Conservation (phyloP, 2,113 vertebrate genomes). For the Saguinus midas region DNA sequence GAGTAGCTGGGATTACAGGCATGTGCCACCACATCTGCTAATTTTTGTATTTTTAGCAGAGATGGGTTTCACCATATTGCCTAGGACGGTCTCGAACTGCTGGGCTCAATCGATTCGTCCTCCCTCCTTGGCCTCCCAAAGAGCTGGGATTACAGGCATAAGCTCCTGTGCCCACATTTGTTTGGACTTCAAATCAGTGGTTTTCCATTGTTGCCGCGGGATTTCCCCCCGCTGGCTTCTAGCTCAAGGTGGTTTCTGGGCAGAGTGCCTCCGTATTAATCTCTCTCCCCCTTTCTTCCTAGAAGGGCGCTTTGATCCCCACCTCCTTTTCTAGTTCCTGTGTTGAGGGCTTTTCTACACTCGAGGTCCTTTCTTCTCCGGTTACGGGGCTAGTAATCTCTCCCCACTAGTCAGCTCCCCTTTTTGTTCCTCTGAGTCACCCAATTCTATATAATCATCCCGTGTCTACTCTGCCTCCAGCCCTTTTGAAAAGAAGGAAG, state of each 20-base stretch:
- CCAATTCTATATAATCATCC: background rate
- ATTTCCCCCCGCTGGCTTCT: background rate
- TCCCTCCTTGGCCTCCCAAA: no score
- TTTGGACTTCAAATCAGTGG: background rate
- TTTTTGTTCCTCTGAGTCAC: background rate
- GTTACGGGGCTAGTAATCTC: no score
- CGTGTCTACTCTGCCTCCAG: background rate
- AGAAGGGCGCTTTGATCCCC: no score
- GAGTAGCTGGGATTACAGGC: no score
- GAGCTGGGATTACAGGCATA: no score
- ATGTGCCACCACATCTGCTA: no score
- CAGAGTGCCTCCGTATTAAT: fast-evolving
- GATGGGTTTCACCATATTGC: no score
- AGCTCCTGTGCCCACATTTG: background rate
- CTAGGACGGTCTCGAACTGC: no score
- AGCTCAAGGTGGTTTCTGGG: background rate
- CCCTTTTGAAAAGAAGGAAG: background rate
- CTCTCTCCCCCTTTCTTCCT: background rate
- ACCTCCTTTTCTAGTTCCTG: background rate
- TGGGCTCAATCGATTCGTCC: no score
- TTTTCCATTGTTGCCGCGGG: background rate
- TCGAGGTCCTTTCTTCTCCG: background rate
- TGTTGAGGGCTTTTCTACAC: background rate
- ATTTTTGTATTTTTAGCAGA: no score
- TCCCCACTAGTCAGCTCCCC: background rate